Conservation (phyloP, 2,113 vertebrate species). For the Pheucticus melanocephalus region DNA sequence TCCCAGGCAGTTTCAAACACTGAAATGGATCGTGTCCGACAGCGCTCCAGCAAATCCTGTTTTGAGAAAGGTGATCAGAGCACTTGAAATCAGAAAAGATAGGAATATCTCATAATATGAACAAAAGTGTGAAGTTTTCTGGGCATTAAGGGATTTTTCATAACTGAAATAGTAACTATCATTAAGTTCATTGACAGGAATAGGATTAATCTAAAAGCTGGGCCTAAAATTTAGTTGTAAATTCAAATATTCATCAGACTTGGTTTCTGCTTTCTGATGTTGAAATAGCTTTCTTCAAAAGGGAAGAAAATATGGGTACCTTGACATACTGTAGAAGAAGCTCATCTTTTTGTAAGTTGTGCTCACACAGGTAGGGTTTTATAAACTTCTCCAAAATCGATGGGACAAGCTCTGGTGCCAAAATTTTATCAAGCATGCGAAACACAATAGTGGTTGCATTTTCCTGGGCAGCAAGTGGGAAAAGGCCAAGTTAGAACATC, state of each 20-base stretch:
- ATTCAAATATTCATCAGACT: background rate
- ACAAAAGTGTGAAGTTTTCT: background rate
- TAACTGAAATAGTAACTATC: background rate
- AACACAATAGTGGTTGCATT: conserved; percentile 85
- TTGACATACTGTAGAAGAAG: conserved; percentile 91
- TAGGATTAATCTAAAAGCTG: background rate
- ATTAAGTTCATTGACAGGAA: background rate
- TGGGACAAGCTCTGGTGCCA: conserved; percentile 88
- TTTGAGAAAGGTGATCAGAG: background rate
- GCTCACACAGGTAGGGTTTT: conserved; percentile 83
- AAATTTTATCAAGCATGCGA: conserved; percentile 92
- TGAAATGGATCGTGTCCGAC: conserved; percentile 83
- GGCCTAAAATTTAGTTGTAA: background rate
- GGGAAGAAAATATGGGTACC: conserved; percentile 65
- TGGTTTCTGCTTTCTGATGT: background rate
- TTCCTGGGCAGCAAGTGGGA: conserved; percentile 73
- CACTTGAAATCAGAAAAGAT: background rate
- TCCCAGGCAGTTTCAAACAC: conserved; percentile 94
- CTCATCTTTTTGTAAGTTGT: conserved; percentile 84
- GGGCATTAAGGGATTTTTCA: background rate
- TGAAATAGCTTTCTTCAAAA: background rate
- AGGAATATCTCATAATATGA: background rate
- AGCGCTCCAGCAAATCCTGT: conserved; percentile 89
- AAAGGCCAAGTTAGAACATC: background rate
- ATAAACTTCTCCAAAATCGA: conserved; percentile 81